Percentiles rank a stretch among this genome's conserved stretches.
phyloP scores from a whole-genome alignment of 1,140 invertebrate species.

The Nephotettix cincticeps region DNA sequence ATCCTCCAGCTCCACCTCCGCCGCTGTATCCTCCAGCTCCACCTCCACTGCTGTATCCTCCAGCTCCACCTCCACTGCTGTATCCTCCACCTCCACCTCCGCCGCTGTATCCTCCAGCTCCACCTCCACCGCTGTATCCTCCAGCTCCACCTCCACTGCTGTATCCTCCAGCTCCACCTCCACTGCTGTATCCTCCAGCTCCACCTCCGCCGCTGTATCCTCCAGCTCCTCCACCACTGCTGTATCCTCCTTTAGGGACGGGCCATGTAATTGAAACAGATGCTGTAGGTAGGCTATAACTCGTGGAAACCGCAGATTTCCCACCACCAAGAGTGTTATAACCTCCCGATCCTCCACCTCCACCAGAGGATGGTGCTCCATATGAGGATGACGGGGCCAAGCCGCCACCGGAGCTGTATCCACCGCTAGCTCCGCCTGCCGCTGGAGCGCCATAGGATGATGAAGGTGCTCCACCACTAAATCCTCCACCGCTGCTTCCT shows the following conservation, averaged over 20 bases:
- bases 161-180: slow-evolving; percentile 1
- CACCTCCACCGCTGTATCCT: slow-evolving; percentile 25
- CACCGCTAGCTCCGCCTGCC: neutral
- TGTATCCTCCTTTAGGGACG: neutral
- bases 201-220: slow-evolving; percentile 20
- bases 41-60: neutral
- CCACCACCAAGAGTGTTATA: slow-evolving; percentile 31
- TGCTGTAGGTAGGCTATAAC: slow-evolving; percentile 30
- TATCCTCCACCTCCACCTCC: neutral
- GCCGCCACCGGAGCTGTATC: neutral
- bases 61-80: slow-evolving; percentile 5
- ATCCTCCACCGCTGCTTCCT: neutral
- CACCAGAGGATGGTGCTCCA: slow-evolving; percentile 26
- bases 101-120: slow-evolving; percentile 26
- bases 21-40: slow-evolving; percentile 24
- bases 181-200: slow-evolving; percentile 24
- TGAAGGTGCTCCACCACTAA: slow-evolving; percentile 30
- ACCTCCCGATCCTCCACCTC: slow-evolving; percentile 16
- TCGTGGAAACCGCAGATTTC: slow-evolving; percentile 13
- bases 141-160: neutral
- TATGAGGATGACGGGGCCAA: slow-evolving; percentile 24
- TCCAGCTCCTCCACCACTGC: neutral
- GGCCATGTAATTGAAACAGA: slow-evolving; percentile 31
- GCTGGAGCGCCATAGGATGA: slow-evolving; percentile 21
- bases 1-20: neutral